phyloP scores from a whole-genome alignment of 1,140 invertebrate genomes.

The Bombus impatiens region DNA sequence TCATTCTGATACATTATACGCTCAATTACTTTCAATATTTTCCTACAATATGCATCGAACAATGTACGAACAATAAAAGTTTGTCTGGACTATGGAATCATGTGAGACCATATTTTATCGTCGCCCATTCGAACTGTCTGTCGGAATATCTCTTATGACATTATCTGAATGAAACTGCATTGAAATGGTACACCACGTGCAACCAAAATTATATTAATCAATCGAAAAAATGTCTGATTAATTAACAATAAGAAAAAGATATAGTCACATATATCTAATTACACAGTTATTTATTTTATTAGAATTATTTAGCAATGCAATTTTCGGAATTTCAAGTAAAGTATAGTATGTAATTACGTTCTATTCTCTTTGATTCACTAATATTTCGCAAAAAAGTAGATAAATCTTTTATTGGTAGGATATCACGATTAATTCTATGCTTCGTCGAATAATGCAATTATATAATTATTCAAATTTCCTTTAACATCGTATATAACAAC shows the following conservation, averaged over 20 bases:
- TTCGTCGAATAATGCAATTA: neutral
- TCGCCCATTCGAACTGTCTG: neutral
- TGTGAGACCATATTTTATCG: constrained; percentile 24
- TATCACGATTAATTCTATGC: neutral
- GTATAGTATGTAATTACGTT: neutral
- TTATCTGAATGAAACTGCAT: constrained; percentile 7
- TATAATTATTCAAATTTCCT: neutral
- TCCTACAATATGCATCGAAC: neutral
- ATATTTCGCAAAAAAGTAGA: neutral
- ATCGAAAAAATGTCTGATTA: neutral
- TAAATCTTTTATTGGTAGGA: neutral
- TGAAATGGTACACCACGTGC: neutral
- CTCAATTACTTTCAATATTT: neutral
- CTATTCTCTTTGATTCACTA: neutral
- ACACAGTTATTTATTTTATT: too few relatives aligned
- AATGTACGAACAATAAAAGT: constrained; percentile 1
- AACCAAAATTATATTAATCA: constrained; percentile 25
- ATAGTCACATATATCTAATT: too few relatives aligned
- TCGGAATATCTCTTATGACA: constrained; percentile 30
- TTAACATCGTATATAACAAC: neutral
- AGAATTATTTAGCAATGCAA: too few relatives aligned
- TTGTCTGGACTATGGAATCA: constrained; percentile 18
- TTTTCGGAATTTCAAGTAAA: too few relatives aligned
- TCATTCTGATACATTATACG: too few relatives aligned
- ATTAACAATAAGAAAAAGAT: too few relatives aligned